These are phyloP conservation scores for Dendrocopos noguchii DNA, from an alignment of 2,113 vertebrate species.

Conservation along the genomic window DNA sequence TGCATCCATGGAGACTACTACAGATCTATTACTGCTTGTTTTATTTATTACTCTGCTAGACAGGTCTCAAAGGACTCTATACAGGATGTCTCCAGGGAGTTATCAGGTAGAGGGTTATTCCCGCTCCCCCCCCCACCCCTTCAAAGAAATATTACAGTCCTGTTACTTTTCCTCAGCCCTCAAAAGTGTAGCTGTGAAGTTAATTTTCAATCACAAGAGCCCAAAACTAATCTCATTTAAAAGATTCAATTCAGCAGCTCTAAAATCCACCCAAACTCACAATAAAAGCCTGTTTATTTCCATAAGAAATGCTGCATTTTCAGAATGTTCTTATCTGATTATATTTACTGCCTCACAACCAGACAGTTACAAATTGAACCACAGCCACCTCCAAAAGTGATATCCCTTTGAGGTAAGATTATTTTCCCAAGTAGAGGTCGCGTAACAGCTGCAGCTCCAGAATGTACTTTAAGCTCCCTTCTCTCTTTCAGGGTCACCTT, in stretches of 20 bases:
- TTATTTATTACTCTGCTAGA: constrained; percentile 40
- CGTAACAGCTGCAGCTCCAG: constrained; percentile 54
- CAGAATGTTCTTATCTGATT: not conserved
- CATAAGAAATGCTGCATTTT: not conserved
- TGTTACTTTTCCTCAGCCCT: not conserved
- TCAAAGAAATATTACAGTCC: not conserved
- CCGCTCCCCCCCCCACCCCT: no score
- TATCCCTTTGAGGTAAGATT: constrained; percentile 58
- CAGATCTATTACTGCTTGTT: constrained; percentile 43
- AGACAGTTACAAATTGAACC: constrained; percentile 1
- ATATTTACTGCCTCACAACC: not conserved
- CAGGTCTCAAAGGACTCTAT: constrained; percentile 3
- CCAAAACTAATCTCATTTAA: constrained; percentile 19
- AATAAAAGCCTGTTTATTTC: constrained; percentile 2
- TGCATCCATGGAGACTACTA: constrained; percentile 39
- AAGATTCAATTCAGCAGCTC: not conserved
- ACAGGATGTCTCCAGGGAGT: constrained; percentile 7
- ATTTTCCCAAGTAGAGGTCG: constrained; percentile 37
- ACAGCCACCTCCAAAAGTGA: not conserved
- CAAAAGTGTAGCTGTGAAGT: not conserved
- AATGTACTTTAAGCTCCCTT: constrained; percentile 26
- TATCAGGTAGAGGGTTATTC: not conserved
- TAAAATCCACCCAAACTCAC: not conserved
- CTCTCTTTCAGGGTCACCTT: constrained; percentile 64
- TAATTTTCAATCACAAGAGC: not conserved